These are phyloP conservation scores for Papilio gigon DNA, from an alignment of 2,888 invertebrate genomes.

Conservation along the genomic window DNA sequence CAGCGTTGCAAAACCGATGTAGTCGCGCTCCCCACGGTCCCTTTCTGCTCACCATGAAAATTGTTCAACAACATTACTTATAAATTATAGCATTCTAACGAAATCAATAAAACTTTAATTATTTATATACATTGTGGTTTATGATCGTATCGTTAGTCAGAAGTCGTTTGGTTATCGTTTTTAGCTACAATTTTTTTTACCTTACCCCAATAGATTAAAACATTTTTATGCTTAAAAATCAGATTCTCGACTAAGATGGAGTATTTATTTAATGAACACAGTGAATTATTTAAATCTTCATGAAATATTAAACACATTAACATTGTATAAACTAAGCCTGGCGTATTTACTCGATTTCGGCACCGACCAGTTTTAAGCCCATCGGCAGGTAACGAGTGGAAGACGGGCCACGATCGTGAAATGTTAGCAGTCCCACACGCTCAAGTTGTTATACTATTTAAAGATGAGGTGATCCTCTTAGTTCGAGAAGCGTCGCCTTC, in stretches of 20 bases:
- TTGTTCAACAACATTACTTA: neutral
- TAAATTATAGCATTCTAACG: neutral
- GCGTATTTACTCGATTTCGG: too few species aligned
- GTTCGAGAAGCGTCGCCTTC: neutral
- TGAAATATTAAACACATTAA: too few species aligned
- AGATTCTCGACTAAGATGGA: neutral
- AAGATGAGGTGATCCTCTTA: neutral
- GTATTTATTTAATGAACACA: too few species aligned
- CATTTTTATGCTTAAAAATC: neutral
- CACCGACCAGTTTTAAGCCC: too few species aligned
- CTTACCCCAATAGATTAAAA: neutral
- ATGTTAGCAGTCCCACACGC: too few species aligned
- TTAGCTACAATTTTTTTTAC: neutral
- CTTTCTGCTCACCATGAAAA: slow-evolving; percentile 62
- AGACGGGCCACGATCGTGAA: too few species aligned
- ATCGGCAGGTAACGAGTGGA: too few species aligned
- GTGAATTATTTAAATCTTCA: too few species aligned
- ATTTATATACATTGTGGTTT: neutral
- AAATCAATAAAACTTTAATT: neutral
- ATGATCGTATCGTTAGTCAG: neutral
- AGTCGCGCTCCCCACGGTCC: slow-evolving; percentile 86
- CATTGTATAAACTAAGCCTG: too few species aligned
- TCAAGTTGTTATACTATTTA: neutral
- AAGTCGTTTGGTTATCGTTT: too few species aligned
- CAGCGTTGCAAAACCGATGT: slow-evolving; percentile 97